phyloP scores from a whole-genome alignment of 2,888 invertebrate genomes.

The Hedychridium roseum region DNA sequence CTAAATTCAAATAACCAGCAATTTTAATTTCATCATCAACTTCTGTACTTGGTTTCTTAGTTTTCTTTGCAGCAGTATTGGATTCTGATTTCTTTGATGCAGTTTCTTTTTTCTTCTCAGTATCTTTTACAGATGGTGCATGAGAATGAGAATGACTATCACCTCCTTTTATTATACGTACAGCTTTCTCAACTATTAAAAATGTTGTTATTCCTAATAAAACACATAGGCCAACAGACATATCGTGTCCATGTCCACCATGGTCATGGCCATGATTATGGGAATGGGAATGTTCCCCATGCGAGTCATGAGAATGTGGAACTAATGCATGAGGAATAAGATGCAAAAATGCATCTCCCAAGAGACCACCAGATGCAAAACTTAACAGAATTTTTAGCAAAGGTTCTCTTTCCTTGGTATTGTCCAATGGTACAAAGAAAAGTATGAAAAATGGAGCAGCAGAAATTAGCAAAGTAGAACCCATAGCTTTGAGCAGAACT shows the following conservation, averaged over 20 bases:
- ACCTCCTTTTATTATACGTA: conserved; percentile 85
- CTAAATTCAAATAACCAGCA: conserved; percentile 94
- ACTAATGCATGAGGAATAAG: conserved; percentile 94
- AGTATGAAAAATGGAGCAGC: conserved; percentile 93
- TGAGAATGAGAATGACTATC: conserved; percentile 71
- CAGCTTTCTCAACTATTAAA: conserved; percentile 91
- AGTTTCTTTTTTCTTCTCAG: conserved; percentile 40
- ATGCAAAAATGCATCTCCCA: conserved; percentile 99
- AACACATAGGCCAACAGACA: conserved; percentile 94
- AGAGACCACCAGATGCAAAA: conserved; percentile 93
- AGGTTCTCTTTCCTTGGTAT: conserved; percentile 82
- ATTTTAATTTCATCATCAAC: conserved; percentile 74
- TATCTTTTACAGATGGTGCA: conserved; percentile 17
- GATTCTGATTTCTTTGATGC: conserved; percentile 40
- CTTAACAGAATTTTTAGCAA: conserved; percentile 89
- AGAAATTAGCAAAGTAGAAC: conserved; percentile 92
- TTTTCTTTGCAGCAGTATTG: conserved; percentile 14
- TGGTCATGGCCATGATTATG: conserved; percentile 66
- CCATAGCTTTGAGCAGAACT: conserved; percentile 75
- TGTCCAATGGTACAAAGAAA: conserved; percentile 91
- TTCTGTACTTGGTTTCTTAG: conserved; percentile 63
- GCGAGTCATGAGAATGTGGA: conserved; percentile 64
- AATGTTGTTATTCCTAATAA: conserved; percentile 92
- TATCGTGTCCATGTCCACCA: conserved; percentile 75
- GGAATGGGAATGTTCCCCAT: conserved; percentile 65